phyloP scores from a whole-genome alignment of 2,797 vertebrate genomes.

The Toxotes lorentzi region DNA sequence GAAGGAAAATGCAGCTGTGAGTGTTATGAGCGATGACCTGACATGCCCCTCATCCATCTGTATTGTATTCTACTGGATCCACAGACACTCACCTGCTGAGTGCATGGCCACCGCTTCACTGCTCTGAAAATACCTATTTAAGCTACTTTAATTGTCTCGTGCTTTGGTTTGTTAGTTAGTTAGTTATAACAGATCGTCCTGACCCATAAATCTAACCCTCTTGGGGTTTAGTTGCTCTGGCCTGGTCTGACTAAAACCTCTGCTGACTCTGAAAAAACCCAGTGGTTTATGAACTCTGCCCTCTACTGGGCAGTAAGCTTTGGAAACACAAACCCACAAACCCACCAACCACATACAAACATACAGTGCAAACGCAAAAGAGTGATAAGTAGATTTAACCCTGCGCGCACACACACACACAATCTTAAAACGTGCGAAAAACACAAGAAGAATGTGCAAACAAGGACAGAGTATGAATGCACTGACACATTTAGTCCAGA shows the following conservation, averaged over 20 bases:
- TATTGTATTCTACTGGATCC: conserved; percentile 14
- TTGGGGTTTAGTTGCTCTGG: conserved; percentile 30
- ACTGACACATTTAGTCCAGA: conserved; percentile 42
- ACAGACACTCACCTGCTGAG: conserved; percentile 19
- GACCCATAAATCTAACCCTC: conserved; percentile 57
- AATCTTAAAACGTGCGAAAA: background rate
- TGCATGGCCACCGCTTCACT: background rate
- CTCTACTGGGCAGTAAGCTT: conserved; percentile 74
- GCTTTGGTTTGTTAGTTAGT: conserved; percentile 34
- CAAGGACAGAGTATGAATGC: background rate
- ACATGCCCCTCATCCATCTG: conserved; percentile 21
- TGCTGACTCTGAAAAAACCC: conserved; percentile 75
- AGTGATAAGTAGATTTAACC: conserved; percentile 10
- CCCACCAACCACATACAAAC: conserved; percentile 48
- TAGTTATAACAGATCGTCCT: conserved; percentile 36
- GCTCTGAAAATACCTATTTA: conserved; percentile 29
- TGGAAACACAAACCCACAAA: conserved; percentile 64
- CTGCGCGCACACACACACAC: background rate
- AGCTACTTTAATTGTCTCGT: conserved; percentile 36
- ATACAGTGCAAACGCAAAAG: conserved; percentile 29
- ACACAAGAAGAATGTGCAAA: conserved; percentile 10
- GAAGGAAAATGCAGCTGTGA: conserved; percentile 47
- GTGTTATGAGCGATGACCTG: conserved; percentile 32
- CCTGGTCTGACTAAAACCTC: conserved; percentile 46
- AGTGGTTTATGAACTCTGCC: conserved; percentile 71